phyloP scores from a whole-genome alignment of 2,113 vertebrate genomes.

The Crypturellus undulatus region DNA sequence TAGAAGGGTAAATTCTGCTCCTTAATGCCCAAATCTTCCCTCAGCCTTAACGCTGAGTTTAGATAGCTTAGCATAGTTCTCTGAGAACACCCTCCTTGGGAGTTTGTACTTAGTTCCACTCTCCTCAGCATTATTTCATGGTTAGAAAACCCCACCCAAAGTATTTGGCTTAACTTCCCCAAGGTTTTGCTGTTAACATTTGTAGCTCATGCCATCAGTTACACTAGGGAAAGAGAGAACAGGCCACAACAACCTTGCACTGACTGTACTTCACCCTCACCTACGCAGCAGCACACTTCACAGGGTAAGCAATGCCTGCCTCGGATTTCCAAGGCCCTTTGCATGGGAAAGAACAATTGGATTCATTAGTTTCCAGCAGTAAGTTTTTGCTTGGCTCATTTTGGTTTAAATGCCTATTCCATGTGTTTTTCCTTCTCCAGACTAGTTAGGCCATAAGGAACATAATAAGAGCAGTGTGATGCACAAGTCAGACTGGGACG shows the following conservation, averaged over 20 bases:
- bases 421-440: background rate
- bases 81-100: background rate
- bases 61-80: background rate
- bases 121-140: rapidly evolving
- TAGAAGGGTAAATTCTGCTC: background rate
- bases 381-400: background rate
- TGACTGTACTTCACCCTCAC: background rate
- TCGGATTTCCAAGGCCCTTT: background rate
- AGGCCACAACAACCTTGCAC: background rate
- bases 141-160: background rate
- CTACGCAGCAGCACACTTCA: background rate
- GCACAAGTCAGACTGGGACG: background rate
- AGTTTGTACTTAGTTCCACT: background rate
- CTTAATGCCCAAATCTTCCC: background rate
- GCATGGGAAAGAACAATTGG: background rate
- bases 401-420: background rate
- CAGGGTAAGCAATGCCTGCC: background rate
- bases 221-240: rapidly evolving
- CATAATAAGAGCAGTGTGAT: background rate
- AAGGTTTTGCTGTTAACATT: background rate
- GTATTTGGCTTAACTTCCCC: background rate
- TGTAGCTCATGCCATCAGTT: background rate
- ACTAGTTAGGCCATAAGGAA: background rate
- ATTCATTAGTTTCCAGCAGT: background rate
- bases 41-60: background rate